A percentile compares a stretch with the other conserved stretches of the same genome.
These are phyloP conservation scores for Drosophila elegans DNA, from an alignment of 1,140 invertebrate genomes.

Conservation along the genomic window DNA sequence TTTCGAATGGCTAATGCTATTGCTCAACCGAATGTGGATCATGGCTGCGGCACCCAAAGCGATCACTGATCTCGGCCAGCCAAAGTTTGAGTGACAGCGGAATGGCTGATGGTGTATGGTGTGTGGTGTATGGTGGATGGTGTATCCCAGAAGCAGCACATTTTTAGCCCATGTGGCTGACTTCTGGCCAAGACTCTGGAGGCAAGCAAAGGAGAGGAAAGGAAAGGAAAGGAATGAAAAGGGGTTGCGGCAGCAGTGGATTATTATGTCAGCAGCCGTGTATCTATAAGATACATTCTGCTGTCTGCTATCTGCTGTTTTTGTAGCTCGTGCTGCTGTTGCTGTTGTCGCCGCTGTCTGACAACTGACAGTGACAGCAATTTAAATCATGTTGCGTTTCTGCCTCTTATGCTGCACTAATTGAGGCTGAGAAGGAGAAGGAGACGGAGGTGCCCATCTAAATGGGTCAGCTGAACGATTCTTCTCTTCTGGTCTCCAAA, in stretches of 20 bases:
- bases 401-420: conserved; percentile 53
- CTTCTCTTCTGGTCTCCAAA: neutral
- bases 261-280: conserved; percentile 63
- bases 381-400: conserved; percentile 77
- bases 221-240: neutral
- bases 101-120: conserved; percentile 3
- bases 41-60: conserved; percentile 26
- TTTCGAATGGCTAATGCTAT: neutral
- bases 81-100: conserved; percentile 28
- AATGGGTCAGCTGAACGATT: conserved; percentile 17
- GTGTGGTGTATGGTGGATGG: neutral
- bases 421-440: conserved; percentile 53
- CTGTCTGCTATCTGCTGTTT: conserved; percentile 13
- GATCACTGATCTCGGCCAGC: conserved; percentile 4
- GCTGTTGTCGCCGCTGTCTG: conserved; percentile 71
- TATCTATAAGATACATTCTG: conserved; percentile 65
- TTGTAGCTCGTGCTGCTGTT: conserved; percentile 45
- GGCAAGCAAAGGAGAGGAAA: too few species aligned
- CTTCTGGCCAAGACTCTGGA: conserved; percentile 28
- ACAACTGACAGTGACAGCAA: conserved; percentile 76
- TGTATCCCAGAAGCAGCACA: conserved; percentile 9
- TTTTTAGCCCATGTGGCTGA: conserved; percentile 26
- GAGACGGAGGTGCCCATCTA: neutral
- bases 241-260: conserved; percentile 12
- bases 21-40: conserved; percentile 33